Conservation (phyloP, 1,140 invertebrate genomes). For the Pissodes strobi region DNA sequence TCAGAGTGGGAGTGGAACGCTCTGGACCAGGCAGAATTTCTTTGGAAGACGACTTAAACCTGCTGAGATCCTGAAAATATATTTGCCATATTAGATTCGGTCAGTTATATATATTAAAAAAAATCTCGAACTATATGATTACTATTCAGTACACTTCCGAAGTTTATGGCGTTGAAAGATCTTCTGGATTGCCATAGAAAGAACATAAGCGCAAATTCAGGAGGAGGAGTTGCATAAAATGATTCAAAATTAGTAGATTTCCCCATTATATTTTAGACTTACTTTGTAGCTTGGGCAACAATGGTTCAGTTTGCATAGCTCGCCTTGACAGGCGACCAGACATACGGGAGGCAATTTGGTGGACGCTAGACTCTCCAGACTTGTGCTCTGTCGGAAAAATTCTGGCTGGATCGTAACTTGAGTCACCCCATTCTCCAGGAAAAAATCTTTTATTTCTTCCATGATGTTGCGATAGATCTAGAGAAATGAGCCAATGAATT, state of each 20-base stretch:
- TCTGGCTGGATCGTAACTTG: constrained; percentile 80
- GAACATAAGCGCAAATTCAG: neutral
- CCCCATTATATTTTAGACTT: neutral
- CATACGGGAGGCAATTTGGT: constrained; percentile 40
- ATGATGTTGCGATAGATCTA: constrained; percentile 68
- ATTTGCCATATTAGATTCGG: neutral
- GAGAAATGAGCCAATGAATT: constrained; percentile 47
- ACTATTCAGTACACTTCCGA: too few species aligned
- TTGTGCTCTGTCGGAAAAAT: constrained; percentile 60
- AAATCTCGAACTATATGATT: too few species aligned
- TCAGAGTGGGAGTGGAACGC: constrained; percentile 17
- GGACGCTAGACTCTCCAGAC: constrained; percentile 41
- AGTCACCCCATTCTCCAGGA: constrained; percentile 73
- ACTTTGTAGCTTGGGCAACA: constrained; percentile 49
- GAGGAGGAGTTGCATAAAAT: neutral
- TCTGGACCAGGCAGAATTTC: constrained; percentile 8
- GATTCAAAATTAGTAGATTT: neutral
- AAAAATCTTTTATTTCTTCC: constrained; percentile 69
- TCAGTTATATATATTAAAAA: too few species aligned
- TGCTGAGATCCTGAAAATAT: constrained; percentile 3
- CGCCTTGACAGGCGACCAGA: constrained; percentile 51
- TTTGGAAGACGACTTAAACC: constrained; percentile 23
- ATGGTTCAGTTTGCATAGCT: constrained; percentile 46
- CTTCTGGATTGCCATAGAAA: too few species aligned
- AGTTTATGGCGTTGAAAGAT: too few species aligned